Conservation (phyloP, 1,140 invertebrate genomes). For the Papilio polyxenes region DNA sequence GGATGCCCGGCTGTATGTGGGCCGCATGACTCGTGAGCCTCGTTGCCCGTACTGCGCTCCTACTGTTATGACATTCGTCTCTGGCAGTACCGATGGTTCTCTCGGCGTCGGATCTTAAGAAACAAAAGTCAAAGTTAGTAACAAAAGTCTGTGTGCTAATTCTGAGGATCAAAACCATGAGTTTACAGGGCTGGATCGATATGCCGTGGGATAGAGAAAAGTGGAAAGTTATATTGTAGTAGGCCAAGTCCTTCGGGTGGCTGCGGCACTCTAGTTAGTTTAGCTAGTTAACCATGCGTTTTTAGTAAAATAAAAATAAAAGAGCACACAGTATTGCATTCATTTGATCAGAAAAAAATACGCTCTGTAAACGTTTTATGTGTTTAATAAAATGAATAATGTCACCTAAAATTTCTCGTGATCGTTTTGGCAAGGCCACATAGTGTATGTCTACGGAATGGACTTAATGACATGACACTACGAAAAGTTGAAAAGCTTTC, state of each 20-base stretch:
- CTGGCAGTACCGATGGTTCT: slow-evolving; percentile 43
- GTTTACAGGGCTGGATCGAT: too few relatives aligned
- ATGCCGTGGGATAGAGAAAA: too few relatives aligned
- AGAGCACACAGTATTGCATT: too few relatives aligned
- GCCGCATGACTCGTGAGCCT: slow-evolving; percentile 58
- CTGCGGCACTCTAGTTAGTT: too few relatives aligned
- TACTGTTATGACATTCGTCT: slow-evolving; percentile 67
- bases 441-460: not conserved
- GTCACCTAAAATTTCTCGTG: not conserved
- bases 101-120: slow-evolving; percentile 37
- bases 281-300: too few relatives aligned
- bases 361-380: too few relatives aligned
- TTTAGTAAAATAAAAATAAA: too few relatives aligned
- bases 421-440: not conserved
- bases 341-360: too few relatives aligned
- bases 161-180: too few relatives aligned
- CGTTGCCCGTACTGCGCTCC: slow-evolving; percentile 70
- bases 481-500: not conserved
- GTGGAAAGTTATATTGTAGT: too few relatives aligned
- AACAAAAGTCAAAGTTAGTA: slow-evolving; percentile 7
- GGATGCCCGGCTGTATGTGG: slow-evolving; percentile 53
- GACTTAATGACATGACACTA: slow-evolving; percentile 6
- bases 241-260: too few relatives aligned
- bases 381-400: not conserved
- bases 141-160: not conserved